Conservation (phyloP, 2,888 invertebrate species). For the Torymus auratus region DNA sequence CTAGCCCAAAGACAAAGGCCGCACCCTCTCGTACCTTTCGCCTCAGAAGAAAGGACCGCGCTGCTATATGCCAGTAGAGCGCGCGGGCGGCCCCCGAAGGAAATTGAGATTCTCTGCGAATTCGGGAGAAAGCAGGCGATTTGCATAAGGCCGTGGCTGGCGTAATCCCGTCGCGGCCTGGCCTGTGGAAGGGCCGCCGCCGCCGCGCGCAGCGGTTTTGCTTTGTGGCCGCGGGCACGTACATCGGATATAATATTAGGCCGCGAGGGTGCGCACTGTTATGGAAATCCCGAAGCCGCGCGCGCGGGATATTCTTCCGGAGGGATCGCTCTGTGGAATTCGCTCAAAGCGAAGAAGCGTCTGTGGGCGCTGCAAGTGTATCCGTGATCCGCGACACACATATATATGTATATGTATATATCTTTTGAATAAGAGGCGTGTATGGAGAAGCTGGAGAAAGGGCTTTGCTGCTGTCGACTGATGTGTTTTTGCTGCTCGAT, state of each 20-base stretch:
- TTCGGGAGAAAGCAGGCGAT: conserved; percentile 59
- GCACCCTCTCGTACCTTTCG: too few relatives aligned
- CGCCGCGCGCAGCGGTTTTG: conserved; percentile 60
- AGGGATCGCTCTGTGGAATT: conserved; percentile 60
- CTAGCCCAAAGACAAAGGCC: too few relatives aligned
- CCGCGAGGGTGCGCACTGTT: conserved; percentile 2
- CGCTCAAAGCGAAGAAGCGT: conserved; percentile 11
- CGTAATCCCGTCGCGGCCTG: too few relatives aligned
- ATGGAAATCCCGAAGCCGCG: conserved; percentile 42
- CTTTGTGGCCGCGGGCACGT: conserved; percentile 62
- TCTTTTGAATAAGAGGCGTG: conserved; percentile 13
- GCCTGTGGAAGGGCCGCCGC: too few relatives aligned
- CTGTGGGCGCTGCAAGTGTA: neutral
- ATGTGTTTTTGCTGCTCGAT: neutral
- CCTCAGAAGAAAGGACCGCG: conserved; percentile 21
- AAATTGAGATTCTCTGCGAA: conserved; percentile 65
- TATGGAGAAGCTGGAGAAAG: neutral
- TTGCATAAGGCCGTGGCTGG: conserved; percentile 59
- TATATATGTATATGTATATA: neutral
- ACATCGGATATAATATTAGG: conserved; percentile 64
- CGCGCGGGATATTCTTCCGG: conserved; percentile 61
- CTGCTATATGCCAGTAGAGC: too few relatives aligned
- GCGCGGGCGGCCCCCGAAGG: conserved; percentile 49
- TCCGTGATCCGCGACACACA: neutral
- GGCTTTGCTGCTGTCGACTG: conserved; percentile 6